Conservation (phyloP, 2,113 vertebrate species). For the Callithrix jacchus region DNA sequence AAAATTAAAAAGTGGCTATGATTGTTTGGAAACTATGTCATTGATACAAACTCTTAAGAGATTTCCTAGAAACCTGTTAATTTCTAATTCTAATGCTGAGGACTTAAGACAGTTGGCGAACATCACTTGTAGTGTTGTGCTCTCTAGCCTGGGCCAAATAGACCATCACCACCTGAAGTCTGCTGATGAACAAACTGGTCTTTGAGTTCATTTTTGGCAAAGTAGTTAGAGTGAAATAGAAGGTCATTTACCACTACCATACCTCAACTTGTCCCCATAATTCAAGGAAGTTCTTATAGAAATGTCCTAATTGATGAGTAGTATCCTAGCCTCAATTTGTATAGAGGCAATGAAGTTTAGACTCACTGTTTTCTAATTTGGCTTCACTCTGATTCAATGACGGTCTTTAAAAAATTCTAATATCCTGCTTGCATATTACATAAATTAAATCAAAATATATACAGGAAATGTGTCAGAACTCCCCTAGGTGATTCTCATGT, state of each 20-base stretch:
- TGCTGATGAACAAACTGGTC: too few relatives aligned
- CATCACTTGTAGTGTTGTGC: not conserved
- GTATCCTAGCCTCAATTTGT: not conserved
- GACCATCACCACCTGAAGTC: not conserved
- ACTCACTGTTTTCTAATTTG: not conserved
- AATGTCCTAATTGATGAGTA: not conserved
- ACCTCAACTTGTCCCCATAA: too few relatives aligned
- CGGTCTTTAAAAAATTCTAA: not conserved
- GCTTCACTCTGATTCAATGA: not conserved
- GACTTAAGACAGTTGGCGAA: not conserved
- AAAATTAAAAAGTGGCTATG: not conserved
- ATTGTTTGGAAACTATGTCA: not conserved
- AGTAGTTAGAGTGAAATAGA: not conserved
- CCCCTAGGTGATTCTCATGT: not conserved
- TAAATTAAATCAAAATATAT: not conserved
- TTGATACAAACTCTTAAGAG: not conserved
- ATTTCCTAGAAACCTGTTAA: not conserved
- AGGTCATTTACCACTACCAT: accelerated
- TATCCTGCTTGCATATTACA: not conserved
- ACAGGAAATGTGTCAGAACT: not conserved
- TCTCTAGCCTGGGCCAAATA: not conserved
- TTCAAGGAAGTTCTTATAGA: not conserved
- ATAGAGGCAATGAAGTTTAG: accelerated
- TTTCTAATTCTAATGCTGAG: not conserved
- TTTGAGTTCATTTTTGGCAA: not conserved